These are phyloP conservation scores for Rousettus madagascariensis DNA, from an alignment of 2,797 vertebrate species.

Conservation along the genomic window DNA sequence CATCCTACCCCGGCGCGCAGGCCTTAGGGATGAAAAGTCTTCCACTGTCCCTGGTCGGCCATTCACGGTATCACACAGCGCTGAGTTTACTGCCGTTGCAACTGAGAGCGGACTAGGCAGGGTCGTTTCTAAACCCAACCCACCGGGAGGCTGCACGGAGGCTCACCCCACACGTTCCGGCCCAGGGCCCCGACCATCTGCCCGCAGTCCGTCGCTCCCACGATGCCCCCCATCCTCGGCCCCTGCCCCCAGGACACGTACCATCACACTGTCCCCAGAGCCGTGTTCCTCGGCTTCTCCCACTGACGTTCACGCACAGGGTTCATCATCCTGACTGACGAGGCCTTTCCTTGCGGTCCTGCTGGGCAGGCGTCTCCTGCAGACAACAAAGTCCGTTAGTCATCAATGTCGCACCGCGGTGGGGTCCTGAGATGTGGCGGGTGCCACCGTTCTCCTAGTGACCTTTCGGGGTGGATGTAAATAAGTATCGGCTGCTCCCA, in stretches of 20 bases:
- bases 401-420: neutral
- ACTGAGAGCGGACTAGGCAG: neutral
- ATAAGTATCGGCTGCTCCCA: neutral
- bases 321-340: neutral
- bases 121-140: neutral
- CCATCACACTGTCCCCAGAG: fast-evolving
- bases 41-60: fast-evolving
- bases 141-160: neutral
- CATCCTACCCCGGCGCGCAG: neutral
- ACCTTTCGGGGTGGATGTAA: neutral
- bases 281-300: neutral
- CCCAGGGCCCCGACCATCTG: neutral
- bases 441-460: neutral
- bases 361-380: neutral
- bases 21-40: fast-evolving
- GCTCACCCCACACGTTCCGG: fast-evolving
- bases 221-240: fast-evolving
- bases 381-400: neutral
- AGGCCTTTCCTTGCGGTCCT: neutral
- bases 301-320: neutral
- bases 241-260: fast-evolving
- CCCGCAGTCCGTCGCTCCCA: fast-evolving
- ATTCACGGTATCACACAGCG: fast-evolving
- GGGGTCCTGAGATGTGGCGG: neutral
- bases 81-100: no score